A percentile compares a stretch with the other conserved stretches of the same genome.
Conservation (phyloP, 2,797 vertebrate species). For the Typhlichthys subterraneus region DNA sequence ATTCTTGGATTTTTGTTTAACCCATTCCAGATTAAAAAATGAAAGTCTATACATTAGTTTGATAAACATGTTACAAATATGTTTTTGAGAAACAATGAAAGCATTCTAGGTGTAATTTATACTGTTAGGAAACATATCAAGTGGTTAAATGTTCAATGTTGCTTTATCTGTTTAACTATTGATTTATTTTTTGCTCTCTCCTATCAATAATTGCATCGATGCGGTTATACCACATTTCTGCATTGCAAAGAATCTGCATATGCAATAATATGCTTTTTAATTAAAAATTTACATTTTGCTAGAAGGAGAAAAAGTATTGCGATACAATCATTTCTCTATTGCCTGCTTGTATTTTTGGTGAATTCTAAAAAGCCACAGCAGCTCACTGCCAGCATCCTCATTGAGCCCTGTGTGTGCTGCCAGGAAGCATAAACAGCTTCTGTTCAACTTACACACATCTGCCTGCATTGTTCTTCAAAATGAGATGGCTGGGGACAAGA, state of each 20-base stretch:
- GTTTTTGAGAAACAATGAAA: no score
- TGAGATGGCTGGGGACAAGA: slow-evolving; percentile 35
- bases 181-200: slow-evolving; percentile 3
- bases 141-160: not conserved
- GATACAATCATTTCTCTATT: slow-evolving; percentile 56
- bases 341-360: slow-evolving; percentile 30
- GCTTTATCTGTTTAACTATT: slow-evolving; percentile 43
- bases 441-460: slow-evolving; percentile 48
- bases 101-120: no score
- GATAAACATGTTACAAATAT: no score
- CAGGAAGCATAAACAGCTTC: slow-evolving; percentile 36
- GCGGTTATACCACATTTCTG: slow-evolving; percentile 54
- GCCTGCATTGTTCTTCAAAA: slow-evolving; percentile 56
- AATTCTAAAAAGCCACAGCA: not conserved
- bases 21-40: no score
- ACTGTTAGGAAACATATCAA: no score
- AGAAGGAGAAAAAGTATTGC: slow-evolving; percentile 39
- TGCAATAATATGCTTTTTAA: slow-evolving; percentile 76
- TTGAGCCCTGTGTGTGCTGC: slow-evolving; percentile 7
- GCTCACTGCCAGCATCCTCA: slow-evolving; percentile 31
- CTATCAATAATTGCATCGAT: slow-evolving; percentile 59
- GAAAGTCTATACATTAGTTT: no score
- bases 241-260: slow-evolving; percentile 60
- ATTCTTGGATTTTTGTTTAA: no score
- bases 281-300: slow-evolving; percentile 68